Percentiles rank a stretch among this genome's conserved stretches.
phyloP scores from a whole-genome alignment of 2,888 invertebrate genomes.

The Lycaena phlaeas region DNA sequence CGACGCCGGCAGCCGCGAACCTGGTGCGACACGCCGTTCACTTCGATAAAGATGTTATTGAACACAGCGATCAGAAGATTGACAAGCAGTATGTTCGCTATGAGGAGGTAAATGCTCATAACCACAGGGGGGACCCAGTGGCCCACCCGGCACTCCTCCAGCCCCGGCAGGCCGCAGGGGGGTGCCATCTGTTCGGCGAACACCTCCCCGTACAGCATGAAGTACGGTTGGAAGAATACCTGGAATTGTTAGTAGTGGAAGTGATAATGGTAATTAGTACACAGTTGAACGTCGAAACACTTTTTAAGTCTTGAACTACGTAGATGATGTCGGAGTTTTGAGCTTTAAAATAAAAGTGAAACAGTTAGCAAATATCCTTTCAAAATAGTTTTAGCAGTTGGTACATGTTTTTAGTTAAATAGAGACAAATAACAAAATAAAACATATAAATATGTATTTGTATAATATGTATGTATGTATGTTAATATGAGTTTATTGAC shows the following conservation, averaged over 20 bases:
- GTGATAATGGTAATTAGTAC: conserved; percentile 1
- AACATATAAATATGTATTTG: no score
- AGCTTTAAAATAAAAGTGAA: no score
- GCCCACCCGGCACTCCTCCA: conserved; percentile 84
- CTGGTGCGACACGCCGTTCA: conserved; percentile 96
- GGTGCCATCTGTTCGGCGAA: conserved; percentile 98
- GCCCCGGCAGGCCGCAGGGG: conserved; percentile 84
- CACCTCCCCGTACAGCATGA: conserved; percentile 99
- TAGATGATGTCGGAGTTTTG: no score
- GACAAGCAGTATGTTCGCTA: conserved; percentile 97
- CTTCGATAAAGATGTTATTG: conserved; percentile 96
- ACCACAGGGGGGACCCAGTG: conserved; percentile 96
- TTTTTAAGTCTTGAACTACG: no score
- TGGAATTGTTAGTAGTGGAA: conserved; percentile 61
- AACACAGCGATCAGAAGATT: conserved; percentile 99
- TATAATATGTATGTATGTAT: no score
- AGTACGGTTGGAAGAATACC: conserved; percentile 98
- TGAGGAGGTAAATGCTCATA: conserved; percentile 96
- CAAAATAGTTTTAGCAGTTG: no score
- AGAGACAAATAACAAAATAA: no score
- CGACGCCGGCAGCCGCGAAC: conserved; percentile 62
- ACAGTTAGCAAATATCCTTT: no score
- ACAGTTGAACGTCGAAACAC: not conserved
- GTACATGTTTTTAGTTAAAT: no score
- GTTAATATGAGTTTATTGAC: no score